These are phyloP conservation scores for Dimorphilus gyrociliatus DNA, from an alignment of 2,888 invertebrate genomes.

Conservation along the genomic window DNA sequence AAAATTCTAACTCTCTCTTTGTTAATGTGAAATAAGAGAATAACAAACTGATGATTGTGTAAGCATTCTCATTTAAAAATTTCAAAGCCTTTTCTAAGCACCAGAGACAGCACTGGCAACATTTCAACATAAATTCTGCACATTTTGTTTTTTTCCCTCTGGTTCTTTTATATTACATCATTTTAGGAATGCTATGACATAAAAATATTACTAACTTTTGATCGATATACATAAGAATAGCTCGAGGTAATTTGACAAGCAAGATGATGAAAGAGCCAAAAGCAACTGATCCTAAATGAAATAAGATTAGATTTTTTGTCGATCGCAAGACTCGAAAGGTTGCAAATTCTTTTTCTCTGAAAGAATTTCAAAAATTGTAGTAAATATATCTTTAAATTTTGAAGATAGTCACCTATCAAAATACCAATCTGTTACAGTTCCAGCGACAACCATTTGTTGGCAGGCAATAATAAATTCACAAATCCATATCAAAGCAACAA, in stretches of 20 bases:
- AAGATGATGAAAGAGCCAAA: slow-evolving; percentile 38
- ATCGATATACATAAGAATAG: slow-evolving; percentile 35
- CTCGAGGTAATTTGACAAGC: slow-evolving; percentile 36
- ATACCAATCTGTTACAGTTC: slow-evolving; percentile 84
- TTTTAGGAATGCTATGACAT: neutral
- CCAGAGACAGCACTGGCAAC: slow-evolving; percentile 73
- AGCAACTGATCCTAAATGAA: slow-evolving; percentile 38
- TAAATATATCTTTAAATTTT: too few relatives aligned
- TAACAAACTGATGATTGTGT: slow-evolving; percentile 59
- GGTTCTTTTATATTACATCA: slow-evolving; percentile 17
- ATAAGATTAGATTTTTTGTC: slow-evolving; percentile 24
- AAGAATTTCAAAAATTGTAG: too few relatives aligned
- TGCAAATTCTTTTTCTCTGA: slow-evolving; percentile 23
- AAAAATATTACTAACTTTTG: slow-evolving; percentile 33
- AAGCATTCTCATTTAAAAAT: slow-evolving; percentile 83
- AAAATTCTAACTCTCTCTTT: slow-evolving; percentile 4
- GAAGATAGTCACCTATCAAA: slow-evolving; percentile 53
- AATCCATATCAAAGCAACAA: slow-evolving; percentile 75
- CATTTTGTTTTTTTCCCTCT: slow-evolving; percentile 25
- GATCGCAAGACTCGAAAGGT: slow-evolving; percentile 21
- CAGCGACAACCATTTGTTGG: slow-evolving; percentile 81
- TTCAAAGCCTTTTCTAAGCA: slow-evolving; percentile 77
- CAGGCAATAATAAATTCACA: slow-evolving; percentile 84
- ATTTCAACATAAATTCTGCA: slow-evolving; percentile 27
- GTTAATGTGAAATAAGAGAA: neutral